Base-by-base conservation (phyloP, 2,797 vertebrate genomes). In the Xiphorhynchus erythropygius region DNA sequence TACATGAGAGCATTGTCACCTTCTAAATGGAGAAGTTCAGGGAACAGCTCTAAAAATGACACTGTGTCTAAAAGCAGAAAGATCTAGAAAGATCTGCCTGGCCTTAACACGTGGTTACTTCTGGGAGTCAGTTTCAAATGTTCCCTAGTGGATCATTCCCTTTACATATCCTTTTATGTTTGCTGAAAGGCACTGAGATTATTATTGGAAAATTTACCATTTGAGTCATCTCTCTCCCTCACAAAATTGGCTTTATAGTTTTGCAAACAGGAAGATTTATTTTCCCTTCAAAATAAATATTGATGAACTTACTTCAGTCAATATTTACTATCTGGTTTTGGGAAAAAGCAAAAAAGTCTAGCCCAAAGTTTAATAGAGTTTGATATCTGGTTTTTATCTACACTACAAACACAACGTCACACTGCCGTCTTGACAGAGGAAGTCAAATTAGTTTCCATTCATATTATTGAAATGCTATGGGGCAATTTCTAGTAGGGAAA, bases 241-340 rank as follows among this genome's bases (percentile, higher is more conserved):
- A 65, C 46, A 93, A 93, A 93, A 89, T 37, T 84, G 9, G 50
- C 55, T 92, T 84, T 87, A 78, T 30, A 52, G 59, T 82, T 95
- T 82, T 4, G 23, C 56, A 95, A 93, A 91, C 60, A 78, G 63
- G 35, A 91, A 90, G 74, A 95, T 93, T 88, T 87, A 76, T 93
- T 94, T 91, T 81, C 59, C 63, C 57, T 63, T 88, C 63, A 67
- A 85, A 77, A 94, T 82, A 95, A 94, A 93, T 91, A 94, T 82
- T 94, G 90, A 94, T 81, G 93, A 93, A 89, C 73, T 32, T 74
- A 56, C 55, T 90, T 89, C 84, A 73, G 86, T 94, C 93, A 94
- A 94, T 95, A 95, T 95, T 94, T 87, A 90, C 83, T 76, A 78
- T 84, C 59, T 91, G 55, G 50, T 76, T 94, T 86, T 32, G 47